phyloP scores from a whole-genome alignment of 2,888 invertebrate species.

The Hylaea fasciaria region DNA sequence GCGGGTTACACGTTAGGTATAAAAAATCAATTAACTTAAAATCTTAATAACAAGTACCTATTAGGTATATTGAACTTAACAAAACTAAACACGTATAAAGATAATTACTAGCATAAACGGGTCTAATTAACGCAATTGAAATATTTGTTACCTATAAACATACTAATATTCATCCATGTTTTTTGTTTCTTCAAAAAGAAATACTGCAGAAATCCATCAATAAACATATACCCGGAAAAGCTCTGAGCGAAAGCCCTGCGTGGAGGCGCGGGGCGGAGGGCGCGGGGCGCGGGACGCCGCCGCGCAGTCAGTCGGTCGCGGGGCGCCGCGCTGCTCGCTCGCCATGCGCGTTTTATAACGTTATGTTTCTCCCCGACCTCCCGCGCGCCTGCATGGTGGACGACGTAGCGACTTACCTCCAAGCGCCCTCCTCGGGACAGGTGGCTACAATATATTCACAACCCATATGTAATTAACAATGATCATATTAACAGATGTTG shows the following conservation, averaged over 20 bases:
- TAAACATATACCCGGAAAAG: constrained; percentile 62
- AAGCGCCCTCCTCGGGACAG: constrained; percentile 98
- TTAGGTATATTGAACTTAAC: no score
- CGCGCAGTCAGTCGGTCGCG: constrained; percentile 78
- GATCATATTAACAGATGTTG: constrained; percentile 85
- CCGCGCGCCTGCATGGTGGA: constrained; percentile 98
- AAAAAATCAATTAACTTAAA: no score
- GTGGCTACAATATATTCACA: constrained; percentile 87
- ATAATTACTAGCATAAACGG: no score
- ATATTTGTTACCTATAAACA: no score
- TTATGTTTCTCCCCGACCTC: constrained; percentile 96
- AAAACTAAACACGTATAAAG: no score
- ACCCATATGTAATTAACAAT: constrained; percentile 85
- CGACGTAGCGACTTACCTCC: constrained; percentile 97
- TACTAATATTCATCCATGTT: no score
- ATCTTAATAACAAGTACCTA: no score
- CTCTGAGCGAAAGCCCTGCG: constrained; percentile 63
- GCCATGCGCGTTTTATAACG: constrained; percentile 80
- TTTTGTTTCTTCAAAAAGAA: background rate
- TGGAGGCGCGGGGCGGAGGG: constrained; percentile 48
- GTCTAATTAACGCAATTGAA: no score
- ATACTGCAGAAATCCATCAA: constrained; percentile 19
- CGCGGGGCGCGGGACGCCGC: constrained; percentile 44
- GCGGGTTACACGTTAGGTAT: no score
- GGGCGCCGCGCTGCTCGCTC: constrained; percentile 81